Base-by-base conservation (phyloP, 2,797 vertebrate genomes). In the Hyperoplus immaculatus region DNA sequence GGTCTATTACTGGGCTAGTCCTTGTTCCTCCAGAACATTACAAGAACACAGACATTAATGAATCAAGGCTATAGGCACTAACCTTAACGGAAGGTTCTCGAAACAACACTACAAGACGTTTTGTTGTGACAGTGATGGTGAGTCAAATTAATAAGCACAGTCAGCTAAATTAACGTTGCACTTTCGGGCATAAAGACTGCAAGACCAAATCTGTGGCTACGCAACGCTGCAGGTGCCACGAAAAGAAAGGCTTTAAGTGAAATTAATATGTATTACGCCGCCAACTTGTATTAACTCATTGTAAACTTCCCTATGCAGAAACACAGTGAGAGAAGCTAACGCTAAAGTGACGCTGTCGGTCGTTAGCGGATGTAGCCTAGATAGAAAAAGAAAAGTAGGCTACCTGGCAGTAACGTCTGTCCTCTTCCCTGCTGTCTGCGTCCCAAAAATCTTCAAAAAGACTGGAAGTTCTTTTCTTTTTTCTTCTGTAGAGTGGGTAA, bases 281-380 rank as follows among this genome's bases (percentile, higher is more conserved):
- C 6, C 1, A 39, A 46, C 29, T 8, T 67, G 43, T 6, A 4
- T 8, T 3, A 14, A 7, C 8, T 39, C 43, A 2, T 0, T 1
- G 6, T 41, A 53, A 82, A 88, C 69, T 75, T 72, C 41, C 11
- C 10, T 29, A 18, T 0, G 16, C 5, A 15, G 53, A 13, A 2
- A 39, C 50, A n/a, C 45, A 0, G 18, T 15, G 4, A 58, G 4
- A 11, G 57, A 63, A 61, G 87, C 85, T 91, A 89, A 84, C 5
- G 76, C 70, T 80, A 87, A 77, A 29, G 65, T 29, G 0, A 21
- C 1, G 15, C 3, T 21, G 49, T 59, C 58, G 12, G 51, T 51
- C 72, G 56, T 86, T 72, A 89, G 72, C 86, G 6, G 39, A 15
- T n/a, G 45, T 75, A 77, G 76, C 71, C 49, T 77, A 45, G 38